phyloP scores from a whole-genome alignment of 2,888 invertebrate species.

The Tachina fera region DNA sequence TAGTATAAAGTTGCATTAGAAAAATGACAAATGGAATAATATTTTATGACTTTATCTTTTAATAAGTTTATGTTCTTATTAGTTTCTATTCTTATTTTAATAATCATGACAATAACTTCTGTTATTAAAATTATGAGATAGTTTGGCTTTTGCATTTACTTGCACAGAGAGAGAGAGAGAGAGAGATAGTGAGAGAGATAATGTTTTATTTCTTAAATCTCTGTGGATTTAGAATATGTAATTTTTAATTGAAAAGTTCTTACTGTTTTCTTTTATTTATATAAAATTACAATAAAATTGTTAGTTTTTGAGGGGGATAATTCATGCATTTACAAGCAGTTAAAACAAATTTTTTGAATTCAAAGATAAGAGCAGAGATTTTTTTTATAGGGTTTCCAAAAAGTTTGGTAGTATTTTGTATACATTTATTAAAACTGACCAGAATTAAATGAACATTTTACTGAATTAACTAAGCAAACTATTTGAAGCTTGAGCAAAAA shows the following conservation, averaged over 20 bases:
- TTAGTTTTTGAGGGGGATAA: background rate
- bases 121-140: background rate
- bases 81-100: background rate
- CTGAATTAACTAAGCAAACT: too few relatives aligned
- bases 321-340: too few relatives aligned
- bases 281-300: background rate
- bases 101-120: background rate
- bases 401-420: too few relatives aligned
- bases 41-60: background rate
- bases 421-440: too few relatives aligned
- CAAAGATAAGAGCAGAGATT: too few relatives aligned
- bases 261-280: background rate
- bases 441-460: too few relatives aligned
- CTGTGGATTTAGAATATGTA: background rate
- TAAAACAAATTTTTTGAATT: too few relatives aligned
- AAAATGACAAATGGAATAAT: background rate
- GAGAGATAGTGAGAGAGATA: too few relatives aligned
- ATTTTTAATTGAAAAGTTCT: conserved; percentile 43
- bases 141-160: background rate
- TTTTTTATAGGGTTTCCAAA: too few relatives aligned
- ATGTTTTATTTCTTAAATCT: conserved; percentile 3
- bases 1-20: background rate
- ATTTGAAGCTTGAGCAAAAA: too few relatives aligned
- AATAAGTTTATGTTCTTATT: background rate
- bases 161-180: too few relatives aligned